Conservation (phyloP, 92 coral and sea anemone genomes). For the Porites evermanni region DNA sequence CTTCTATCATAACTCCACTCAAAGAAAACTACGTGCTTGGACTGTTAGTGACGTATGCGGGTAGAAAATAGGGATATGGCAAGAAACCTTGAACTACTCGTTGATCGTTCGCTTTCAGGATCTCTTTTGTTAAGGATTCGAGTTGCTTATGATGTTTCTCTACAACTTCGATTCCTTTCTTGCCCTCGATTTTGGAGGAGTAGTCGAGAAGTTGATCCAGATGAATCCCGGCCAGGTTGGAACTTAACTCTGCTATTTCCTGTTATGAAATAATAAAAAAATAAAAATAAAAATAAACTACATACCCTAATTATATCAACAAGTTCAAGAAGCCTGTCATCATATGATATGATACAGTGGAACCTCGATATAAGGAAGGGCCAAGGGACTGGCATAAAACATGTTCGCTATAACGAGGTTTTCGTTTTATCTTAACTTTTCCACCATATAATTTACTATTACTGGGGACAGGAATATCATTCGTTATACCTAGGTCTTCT, state of each 20-base stretch:
- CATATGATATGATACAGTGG: too few relatives aligned
- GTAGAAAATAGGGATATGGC: slow-evolving; percentile 93
- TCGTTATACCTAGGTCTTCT: too few relatives aligned
- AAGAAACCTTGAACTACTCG: slow-evolving; percentile 75
- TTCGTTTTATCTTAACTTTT: too few relatives aligned
- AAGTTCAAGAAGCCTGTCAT: too few relatives aligned
- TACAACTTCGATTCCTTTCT: slow-evolving; percentile 68
- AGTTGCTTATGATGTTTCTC: slow-evolving; percentile 71
- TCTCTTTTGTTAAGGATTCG: slow-evolving; percentile 55
- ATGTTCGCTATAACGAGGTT: too few relatives aligned
- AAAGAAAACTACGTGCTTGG: slow-evolving; percentile 68
- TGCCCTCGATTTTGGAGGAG: slow-evolving; percentile 77
- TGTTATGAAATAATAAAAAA: slow-evolving; percentile 27
- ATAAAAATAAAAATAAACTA: background rate
- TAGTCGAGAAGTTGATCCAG: slow-evolving; percentile 94
- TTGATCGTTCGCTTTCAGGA: slow-evolving; percentile 78
- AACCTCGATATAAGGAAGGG: too few relatives aligned
- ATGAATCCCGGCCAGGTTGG: slow-evolving; percentile 92
- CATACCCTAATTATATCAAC: too few relatives aligned
- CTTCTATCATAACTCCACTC: too few relatives aligned
- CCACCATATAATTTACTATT: too few relatives aligned
- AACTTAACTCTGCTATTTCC: slow-evolving; percentile 93
- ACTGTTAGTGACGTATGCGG: slow-evolving; percentile 89
- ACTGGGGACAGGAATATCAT: too few relatives aligned
- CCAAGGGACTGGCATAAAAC: too few relatives aligned